Conservation (phyloP, 2,113 vertebrate genomes). For the Acrocephalus arundinaceus region DNA sequence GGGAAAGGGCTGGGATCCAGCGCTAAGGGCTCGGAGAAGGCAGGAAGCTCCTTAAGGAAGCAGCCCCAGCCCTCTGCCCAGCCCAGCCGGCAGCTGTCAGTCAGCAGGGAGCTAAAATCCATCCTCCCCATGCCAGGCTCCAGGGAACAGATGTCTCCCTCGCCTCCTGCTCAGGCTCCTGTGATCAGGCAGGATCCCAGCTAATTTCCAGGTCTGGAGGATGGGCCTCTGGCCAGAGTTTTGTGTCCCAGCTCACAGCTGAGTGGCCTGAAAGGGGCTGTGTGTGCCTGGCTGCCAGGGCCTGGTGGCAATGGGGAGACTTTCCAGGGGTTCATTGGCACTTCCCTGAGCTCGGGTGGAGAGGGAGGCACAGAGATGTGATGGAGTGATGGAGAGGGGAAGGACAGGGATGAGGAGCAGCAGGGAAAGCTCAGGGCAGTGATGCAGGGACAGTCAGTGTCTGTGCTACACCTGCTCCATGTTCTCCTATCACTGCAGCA, state of each 20-base stretch:
- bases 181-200: neutral
- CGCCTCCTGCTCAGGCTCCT: neutral
- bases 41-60: neutral
- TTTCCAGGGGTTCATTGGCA: neutral
- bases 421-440: neutral
- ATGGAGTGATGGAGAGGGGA: neutral
- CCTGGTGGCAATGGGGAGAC: too few species aligned
- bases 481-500: neutral
- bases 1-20: neutral
- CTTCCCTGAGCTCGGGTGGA: neutral
- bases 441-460: neutral
- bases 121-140: neutral
- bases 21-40: neutral
- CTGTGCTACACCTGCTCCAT: neutral
- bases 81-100: neutral
- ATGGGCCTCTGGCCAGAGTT: neutral
- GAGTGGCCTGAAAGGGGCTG: neutral
- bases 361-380: too few species aligned
- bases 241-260: accelerated
- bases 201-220: neutral
- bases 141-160: neutral
- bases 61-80: neutral
- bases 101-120: neutral
- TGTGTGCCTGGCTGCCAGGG: neutral
- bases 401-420: neutral